Base-by-base conservation (phyloP, 2,888 invertebrate genomes). In the Opisthograptis luteolata region DNA sequence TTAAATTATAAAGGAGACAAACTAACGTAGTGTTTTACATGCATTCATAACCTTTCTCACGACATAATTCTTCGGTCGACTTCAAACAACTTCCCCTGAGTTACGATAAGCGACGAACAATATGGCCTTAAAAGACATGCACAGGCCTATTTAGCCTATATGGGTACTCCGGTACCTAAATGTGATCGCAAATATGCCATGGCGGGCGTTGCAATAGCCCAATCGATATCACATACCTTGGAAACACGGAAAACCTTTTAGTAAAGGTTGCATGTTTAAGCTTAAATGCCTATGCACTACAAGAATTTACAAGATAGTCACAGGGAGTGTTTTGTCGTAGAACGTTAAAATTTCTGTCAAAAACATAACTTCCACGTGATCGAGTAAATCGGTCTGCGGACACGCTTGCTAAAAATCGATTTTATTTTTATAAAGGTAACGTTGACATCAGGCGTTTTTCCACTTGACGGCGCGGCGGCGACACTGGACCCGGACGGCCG, bases 201-300 rank as follows among this genome's bases (percentile, higher is more conserved):
- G 42, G 47, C 49, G 42, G 61, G 61, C 55, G 58, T 58, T 58
- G 55, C 46, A 41, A 48, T 53, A 52, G 40, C 37, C 52, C 42
- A 55, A 55, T 50, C 53, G 40, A 60, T 56, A 51, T 55, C 51
- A 44, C 57, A 59, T 62, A 48, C 42, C 40, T 45, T 31, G 34
- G 42, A 31, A 42, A 59, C 61, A 62, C 17, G 46, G 53, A 62
- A 62, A 62, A 34, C 58, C 57, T 62, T 62, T 62, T 62, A 62
- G 58, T 34, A 57, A 62, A 57, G 53, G 55, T 59, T 49, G 47
- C 55, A 39, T 55, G 43, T 55, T 44, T 39, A 22, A 30, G 42
- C 47, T 51, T 47, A 53, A 55, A 44, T 19, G 28, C 40, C 17
- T 36, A 48, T 40, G 48, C 36, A 42, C 17, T 49, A 43, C 49